Evolutionary conservation across 92 coral and sea anemone genomes (phyloP).

Genomic region (Diadumene lineata): DNA sequence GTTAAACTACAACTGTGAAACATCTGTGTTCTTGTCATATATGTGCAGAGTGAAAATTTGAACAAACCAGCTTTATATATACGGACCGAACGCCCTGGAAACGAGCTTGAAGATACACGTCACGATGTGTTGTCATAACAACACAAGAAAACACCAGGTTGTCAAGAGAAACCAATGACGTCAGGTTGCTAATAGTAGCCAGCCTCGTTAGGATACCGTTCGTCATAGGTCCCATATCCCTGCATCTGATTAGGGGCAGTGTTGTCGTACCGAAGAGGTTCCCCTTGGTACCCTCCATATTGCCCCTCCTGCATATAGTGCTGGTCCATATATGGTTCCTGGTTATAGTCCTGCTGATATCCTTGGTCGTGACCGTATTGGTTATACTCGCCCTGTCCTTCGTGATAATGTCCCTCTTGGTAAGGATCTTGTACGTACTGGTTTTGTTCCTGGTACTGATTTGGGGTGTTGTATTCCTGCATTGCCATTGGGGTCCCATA

Average conservation of each 20-base stretch:
- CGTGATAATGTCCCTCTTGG: slow-evolving; percentile 59
- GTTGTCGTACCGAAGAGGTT: slow-evolving; percentile 28
- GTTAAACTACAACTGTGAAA: no score
- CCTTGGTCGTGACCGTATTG: slow-evolving; percentile 71
- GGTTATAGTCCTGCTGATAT: slow-evolving; percentile 67
- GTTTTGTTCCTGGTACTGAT: slow-evolving; percentile 52
- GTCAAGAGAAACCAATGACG: slow-evolving; percentile 23
- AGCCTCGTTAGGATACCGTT: slow-evolving; percentile 55
- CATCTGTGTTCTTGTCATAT: no score
- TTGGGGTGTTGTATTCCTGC: slow-evolving; percentile 31
- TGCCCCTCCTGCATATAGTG: slow-evolving; percentile 72
- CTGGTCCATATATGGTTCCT: slow-evolving; percentile 72
- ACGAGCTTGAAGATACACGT: no score
- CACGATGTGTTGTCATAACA: slow-evolving; percentile 7
- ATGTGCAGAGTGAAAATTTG: no score
- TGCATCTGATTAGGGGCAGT: slow-evolving; percentile 25
- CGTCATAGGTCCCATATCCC: slow-evolving; percentile 57
- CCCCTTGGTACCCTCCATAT: slow-evolving; percentile 52
- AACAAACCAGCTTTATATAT: no score
- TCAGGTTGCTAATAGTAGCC: slow-evolving; percentile 29
- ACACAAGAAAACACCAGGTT: slow-evolving; percentile 12
- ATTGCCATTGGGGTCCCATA: slow-evolving; percentile 46
- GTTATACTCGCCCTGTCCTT: slow-evolving; percentile 55
- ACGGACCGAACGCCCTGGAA: no score
- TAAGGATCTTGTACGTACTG: slow-evolving; percentile 49